phyloP scores from a whole-genome alignment of 23 tunicate species.

The Styela clava region DNA sequence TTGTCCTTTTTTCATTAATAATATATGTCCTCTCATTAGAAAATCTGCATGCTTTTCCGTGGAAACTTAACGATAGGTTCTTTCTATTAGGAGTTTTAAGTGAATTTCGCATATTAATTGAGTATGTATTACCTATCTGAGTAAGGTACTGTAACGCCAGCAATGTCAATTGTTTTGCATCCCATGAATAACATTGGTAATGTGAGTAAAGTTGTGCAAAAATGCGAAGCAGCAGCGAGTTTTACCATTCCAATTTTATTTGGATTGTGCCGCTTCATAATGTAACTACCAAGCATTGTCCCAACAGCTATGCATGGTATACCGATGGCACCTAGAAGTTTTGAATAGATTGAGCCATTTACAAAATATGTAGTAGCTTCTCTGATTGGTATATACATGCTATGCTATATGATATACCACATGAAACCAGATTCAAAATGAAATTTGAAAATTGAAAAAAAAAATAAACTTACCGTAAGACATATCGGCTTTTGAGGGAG shows the following conservation, averaged over 20 bases:
- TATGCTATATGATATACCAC: too few species aligned
- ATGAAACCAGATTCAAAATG: too few species aligned
- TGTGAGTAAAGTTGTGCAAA: slow-evolving; percentile 3
- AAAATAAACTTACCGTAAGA: slow-evolving; percentile 24
- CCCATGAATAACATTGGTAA: slow-evolving; percentile 34
- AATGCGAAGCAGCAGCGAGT: not conserved
- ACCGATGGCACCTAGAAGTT: slow-evolving; percentile 46
- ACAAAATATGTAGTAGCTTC: too few species aligned
- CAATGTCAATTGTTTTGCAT: slow-evolving; percentile 43
- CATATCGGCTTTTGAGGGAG: slow-evolving; percentile 41
- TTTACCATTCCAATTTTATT: slow-evolving; percentile 28
- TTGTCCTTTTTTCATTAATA: too few species aligned
- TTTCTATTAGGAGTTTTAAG: too few species aligned
- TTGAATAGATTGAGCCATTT: too few species aligned
- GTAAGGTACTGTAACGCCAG: slow-evolving; percentile 64
- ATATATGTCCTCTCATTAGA: too few species aligned
- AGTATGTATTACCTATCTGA: slow-evolving; percentile 46
- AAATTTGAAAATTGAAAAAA: too few species aligned
- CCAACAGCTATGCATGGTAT: slow-evolving; percentile 73
- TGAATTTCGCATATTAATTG: too few species aligned
- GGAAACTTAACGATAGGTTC: too few species aligned
- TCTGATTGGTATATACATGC: too few species aligned
- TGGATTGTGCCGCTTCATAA: slow-evolving; percentile 42
- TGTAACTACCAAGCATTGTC: slow-evolving; percentile 58
- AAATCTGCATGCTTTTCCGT: too few species aligned